Evolutionary conservation across 2,888 invertebrate species (phyloP).

Genomic region (Gymnoscelis rufifasciata): DNA sequence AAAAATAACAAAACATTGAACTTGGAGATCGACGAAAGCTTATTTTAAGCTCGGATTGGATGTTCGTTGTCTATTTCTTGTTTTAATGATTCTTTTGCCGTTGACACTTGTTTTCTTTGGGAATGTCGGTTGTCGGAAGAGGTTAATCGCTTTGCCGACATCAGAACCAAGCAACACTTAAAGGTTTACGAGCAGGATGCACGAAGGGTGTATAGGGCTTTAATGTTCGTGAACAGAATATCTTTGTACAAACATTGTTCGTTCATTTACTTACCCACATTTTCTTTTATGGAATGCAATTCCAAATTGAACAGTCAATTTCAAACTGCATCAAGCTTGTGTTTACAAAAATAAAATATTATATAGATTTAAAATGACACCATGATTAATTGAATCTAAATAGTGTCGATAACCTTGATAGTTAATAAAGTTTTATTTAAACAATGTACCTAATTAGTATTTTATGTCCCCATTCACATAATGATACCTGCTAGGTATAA

Average conservation of each 20-base stretch:
- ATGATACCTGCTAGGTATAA: no score
- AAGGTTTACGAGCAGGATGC: constrained; percentile 44
- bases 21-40: background rate
- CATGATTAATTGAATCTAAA: no score
- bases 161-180: constrained; percentile 36
- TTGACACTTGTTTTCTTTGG: constrained; percentile 16
- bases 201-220: constrained; percentile 28
- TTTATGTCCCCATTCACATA: no score
- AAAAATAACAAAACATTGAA: constrained; percentile 5
- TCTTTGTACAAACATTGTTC: background rate
- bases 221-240: constrained; percentile 24
- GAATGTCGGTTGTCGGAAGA: constrained; percentile 12
- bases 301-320: no score
- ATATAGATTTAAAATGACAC: no score
- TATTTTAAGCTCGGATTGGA: background rate
- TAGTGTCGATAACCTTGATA: no score
- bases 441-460: no score
- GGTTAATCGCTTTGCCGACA: constrained; percentile 30
- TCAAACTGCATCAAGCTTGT: no score
- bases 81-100: background rate
- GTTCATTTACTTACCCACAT: background rate
- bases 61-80: no score
- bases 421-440: no score
- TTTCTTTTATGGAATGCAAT: no score
- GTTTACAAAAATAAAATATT: no score